A percentile compares a stretch with the other conserved stretches of the same genome.
Evolutionary conservation across 2,888 invertebrate genomes (phyloP).

Genomic region (Acanthosepion lycidas): DNA sequence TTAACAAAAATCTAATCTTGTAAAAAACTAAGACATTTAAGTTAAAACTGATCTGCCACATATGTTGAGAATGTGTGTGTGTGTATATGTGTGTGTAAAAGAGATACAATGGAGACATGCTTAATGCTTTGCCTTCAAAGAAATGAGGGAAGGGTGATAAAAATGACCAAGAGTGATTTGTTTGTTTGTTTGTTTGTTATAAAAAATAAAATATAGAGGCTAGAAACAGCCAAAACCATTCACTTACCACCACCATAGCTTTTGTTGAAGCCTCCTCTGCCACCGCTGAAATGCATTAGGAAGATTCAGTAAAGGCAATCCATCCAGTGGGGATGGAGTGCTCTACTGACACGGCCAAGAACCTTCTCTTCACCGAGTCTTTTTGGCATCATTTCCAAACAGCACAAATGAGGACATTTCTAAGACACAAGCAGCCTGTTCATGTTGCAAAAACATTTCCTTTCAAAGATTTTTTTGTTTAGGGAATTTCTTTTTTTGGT

Average conservation of each 20-base stretch:
- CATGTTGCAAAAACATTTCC: conserved; percentile 46
- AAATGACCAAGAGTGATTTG: not conserved
- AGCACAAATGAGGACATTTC: conserved; percentile 46
- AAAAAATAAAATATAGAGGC: not conserved
- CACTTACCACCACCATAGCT: conserved; percentile 70
- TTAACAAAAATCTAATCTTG: too few relatives aligned
- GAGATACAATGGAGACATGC: too few relatives aligned
- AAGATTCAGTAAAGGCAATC: conserved; percentile 41
- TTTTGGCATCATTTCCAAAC: conserved; percentile 45
- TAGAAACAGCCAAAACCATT: conserved; percentile 40
- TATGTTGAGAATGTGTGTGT: too few relatives aligned
- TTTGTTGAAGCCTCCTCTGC: conserved; percentile 71
- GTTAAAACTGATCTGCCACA: too few relatives aligned
- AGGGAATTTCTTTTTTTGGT: not conserved
- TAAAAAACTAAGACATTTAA: too few relatives aligned
- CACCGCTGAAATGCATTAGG: conserved; percentile 67
- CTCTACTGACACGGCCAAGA: conserved; percentile 46
- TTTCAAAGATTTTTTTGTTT: not conserved
- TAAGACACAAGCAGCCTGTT: conserved; percentile 43
- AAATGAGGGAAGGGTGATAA: not conserved
- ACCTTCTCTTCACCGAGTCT: conserved; percentile 41
- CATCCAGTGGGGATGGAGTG: conserved; percentile 43
- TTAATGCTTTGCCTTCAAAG: too few relatives aligned
- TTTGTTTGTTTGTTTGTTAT: too few relatives aligned
- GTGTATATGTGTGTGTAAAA: too few relatives aligned